Conservation (phyloP, 1,140 invertebrate species). For the Holotrichia oblita region DNA sequence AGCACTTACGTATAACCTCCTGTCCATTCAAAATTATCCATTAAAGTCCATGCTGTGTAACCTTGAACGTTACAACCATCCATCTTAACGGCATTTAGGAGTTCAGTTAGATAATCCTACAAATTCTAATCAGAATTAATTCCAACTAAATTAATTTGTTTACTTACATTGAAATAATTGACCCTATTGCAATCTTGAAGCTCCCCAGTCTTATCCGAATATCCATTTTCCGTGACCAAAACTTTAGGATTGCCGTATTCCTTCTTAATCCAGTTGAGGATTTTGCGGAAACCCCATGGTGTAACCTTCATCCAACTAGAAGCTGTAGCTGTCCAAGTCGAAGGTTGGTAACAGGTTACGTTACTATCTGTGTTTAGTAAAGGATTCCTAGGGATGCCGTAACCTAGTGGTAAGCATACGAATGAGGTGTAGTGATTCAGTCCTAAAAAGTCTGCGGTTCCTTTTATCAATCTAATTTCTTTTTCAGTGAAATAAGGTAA, state of each 20-base stretch:
- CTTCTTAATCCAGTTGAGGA: conserved; percentile 66
- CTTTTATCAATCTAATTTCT: too few species aligned
- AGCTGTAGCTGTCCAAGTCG: neutral
- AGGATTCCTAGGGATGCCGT: too few species aligned
- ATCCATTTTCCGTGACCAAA: conserved; percentile 69
- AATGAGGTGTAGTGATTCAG: too few species aligned
- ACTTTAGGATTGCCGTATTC: conserved; percentile 64
- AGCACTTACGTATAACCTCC: conserved; percentile 51
- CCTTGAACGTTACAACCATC: conserved; percentile 72
- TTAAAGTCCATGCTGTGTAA: conserved; percentile 77
- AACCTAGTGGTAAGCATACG: too few species aligned
- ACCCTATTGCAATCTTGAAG: conserved; percentile 64
- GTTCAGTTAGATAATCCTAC: conserved; percentile 69
- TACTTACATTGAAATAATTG: conserved; percentile 59
- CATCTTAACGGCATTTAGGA: conserved; percentile 70
- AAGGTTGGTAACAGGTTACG: too few species aligned
- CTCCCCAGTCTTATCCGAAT: conserved; percentile 60
- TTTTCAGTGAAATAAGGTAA: too few species aligned
- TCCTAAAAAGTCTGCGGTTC: too few species aligned
- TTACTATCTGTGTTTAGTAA: too few species aligned
- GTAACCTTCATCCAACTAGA: conserved; percentile 41
- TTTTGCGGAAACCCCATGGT: conserved; percentile 65
- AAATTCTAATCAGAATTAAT: too few species aligned
- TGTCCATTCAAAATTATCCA: conserved; percentile 85
- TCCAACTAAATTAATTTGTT: neutral